These are phyloP conservation scores for Stigmatopora argus DNA, from an alignment of 2,113 vertebrate genomes.

Conservation along the genomic window DNA sequence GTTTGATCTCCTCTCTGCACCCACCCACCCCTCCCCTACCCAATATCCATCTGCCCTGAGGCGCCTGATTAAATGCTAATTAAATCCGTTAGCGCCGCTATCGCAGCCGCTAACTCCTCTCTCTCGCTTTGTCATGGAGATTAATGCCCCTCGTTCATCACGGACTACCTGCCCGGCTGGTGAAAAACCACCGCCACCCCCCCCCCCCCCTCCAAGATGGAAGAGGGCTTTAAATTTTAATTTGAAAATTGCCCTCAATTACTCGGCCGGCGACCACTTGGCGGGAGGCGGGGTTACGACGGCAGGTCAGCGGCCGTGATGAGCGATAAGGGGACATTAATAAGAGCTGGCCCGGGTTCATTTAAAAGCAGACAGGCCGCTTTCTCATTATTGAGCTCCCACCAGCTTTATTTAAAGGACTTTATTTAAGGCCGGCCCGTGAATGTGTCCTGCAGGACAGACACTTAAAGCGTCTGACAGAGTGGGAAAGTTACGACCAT, in stretches of 20 bases:
- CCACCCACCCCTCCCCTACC: constrained; percentile 19
- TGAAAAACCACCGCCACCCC: constrained; percentile 55
- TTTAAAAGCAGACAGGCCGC: constrained; percentile 70
- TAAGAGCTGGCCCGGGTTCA: constrained; percentile 65
- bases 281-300: constrained; percentile 59
- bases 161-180: constrained; percentile 64
- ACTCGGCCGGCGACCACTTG: constrained; percentile 69
- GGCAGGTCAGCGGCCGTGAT: constrained; percentile 68
- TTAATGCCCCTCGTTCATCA: constrained; percentile 73
- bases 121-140: constrained; percentile 67
- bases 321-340: constrained; percentile 74
- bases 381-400: constrained; percentile 74
- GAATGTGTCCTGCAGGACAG: constrained; percentile 73
- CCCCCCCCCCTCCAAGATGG: constrained; percentile 56
- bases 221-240: constrained; percentile 73
- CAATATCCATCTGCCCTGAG: constrained; percentile 64
- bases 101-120: constrained; percentile 69
- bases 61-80: constrained; percentile 75
- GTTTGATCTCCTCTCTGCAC: constrained; percentile 66
- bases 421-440: constrained; percentile 74
- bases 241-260: constrained; percentile 76
- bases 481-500: constrained; percentile 70
- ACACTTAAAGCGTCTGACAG: constrained; percentile 70
- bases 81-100: constrained; percentile 72
- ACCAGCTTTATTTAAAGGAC: constrained; percentile 74